Base-by-base conservation (phyloP, 92 coral and sea anemone species). In the Montipora capitata region DNA sequence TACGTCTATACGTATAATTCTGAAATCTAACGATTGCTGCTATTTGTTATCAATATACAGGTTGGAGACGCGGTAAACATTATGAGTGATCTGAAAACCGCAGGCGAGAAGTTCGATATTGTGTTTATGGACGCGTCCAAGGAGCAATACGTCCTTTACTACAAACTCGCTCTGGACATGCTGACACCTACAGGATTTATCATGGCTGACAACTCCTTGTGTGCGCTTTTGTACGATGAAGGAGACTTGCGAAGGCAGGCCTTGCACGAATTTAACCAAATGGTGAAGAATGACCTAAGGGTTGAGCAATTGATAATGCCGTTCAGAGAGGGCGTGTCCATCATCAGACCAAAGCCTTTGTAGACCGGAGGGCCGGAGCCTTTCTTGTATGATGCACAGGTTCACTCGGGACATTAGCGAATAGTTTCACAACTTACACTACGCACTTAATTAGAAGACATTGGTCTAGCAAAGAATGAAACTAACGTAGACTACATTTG, bases 231-330 rank as follows among this genome's bases (percentile, higher is more conserved):
- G 40, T 86, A 86, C 70, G 86, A 86, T 73, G 48, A 70, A 4
- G 78, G 74, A 14, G 91, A 86, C 40, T 54, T 86, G 15, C 43
- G 91, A 86, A 78, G 91, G 45, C 91, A 86, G 40, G 91, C 91
- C 40, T 82, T 86, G 4, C 91, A 86, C 77, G 91, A 86, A 1
- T 86, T 86, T 57, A 86, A 86, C 52, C 91, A 86, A 41, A 27
- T 86, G 76, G 78, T 86, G 10, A 76, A 90, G 70, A 77, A 90
- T 40, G 93, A 90, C 48, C 67, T 61, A 20, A 20, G 81, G 35
- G 93, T 90, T 3, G 93, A 90, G 40, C 90, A 90, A 76, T 68
- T 90, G 12, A 75, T 85, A n/a, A 61, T 90, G 40, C 83, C 93
- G 51, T 40, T 90, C 56, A 67, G 93, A 58, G 93, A 90, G 56